Base-by-base conservation (phyloP, 2,888 invertebrate species). In the Drosophila aldrichi region DNA sequence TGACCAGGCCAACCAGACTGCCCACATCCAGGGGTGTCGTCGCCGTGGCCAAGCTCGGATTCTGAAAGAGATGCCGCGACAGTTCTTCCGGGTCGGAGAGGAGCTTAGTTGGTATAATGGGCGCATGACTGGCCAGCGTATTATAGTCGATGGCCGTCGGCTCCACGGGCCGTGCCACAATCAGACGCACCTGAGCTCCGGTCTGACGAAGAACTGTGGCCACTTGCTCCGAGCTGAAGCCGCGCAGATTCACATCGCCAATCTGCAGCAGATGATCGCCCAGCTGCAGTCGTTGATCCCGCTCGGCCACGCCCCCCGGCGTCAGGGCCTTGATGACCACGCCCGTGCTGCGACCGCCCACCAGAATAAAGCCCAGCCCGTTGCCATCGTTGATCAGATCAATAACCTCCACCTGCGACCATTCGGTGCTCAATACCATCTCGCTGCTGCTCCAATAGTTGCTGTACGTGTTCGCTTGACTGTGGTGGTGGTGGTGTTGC, bases 381-480 rank as follows among this genome's bases (percentile, higher is more conserved):
- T 98, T 97, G 85, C 98, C 99, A 95, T 99, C 99, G 94, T 99
- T 99, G 87, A 97, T 95, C 90, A 99, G 95, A 94, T 99, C 99
- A 93, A 99, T 98, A 91, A 98, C 97, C 96, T 99, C 99, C 93
- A 99, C 98, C 95, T 99, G 99, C 90, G 98, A 98, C 98, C 98
- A 99, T 95, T 99, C 99, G 93, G 99, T 99, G 94, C 97, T 98
- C 94, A 99, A 95, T 95, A 95, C 95, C 95, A 95, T 95, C 85
- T 71, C 90, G 69, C 52, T 36, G 43, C 48, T 32, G 48, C 48
- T 49, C 29, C 48, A 32, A 6, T 32, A 18, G 48, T 18, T 29
- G 18, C 48, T 32, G 18, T 74, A 64, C 20, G 55, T 63, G 49
- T 58, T 60, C 49, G 48, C 44, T 54, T 48, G 52, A 41, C 46